Evolutionary conservation across 2,888 invertebrate species (phyloP), one percentile per base, ranked within the genome.

Genomic region (Hoplodrina blanda): DNA sequence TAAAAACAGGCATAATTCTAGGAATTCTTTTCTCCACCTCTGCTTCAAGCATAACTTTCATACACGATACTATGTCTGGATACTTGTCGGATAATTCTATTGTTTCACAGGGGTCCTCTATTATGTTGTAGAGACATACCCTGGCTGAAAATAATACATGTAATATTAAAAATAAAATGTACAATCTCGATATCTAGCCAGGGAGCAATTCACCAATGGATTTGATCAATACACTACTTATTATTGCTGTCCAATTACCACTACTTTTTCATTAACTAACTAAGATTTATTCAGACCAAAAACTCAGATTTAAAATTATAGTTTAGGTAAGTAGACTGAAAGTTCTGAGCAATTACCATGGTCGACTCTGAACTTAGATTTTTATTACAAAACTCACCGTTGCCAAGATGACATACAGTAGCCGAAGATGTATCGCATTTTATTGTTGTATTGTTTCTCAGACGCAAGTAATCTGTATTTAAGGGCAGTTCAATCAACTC

Each of bases 31-130:
- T 91, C 8, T 81, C 82, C 54, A 84, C 74, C 82, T 95, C 94
- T 10, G 54, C 69, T 68, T 86, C 70, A 69, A 95, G 78, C 17
- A 84, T 80, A 4, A 50, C 37, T 13, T 80, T 74, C 82, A 95
- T 78, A 25, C 68, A 84, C 5, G 80, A 59, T 6, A 89, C 89
- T n/a, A 94, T 73, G 41, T 91, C 88, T 11, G 90, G 89, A 75
- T 90, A 73, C 1, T 30, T 62, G 0, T 64, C 69, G 15, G 92
- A 91, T 74, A 95, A 78, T 62, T 95, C 92, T 69, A 70, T 84
- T 7, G 73, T 87, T 83, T 95, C 95, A 74, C 95, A 95, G 0
- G 94, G 94, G 84, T 95, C 95, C 37, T 90, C 82, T 69, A 86
- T 90, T 13, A 95, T 91, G 74, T 95, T 91, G 76, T 88, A 95